Base-by-base conservation (phyloP, 2,888 invertebrate genomes). In the Unio pictorum region DNA sequence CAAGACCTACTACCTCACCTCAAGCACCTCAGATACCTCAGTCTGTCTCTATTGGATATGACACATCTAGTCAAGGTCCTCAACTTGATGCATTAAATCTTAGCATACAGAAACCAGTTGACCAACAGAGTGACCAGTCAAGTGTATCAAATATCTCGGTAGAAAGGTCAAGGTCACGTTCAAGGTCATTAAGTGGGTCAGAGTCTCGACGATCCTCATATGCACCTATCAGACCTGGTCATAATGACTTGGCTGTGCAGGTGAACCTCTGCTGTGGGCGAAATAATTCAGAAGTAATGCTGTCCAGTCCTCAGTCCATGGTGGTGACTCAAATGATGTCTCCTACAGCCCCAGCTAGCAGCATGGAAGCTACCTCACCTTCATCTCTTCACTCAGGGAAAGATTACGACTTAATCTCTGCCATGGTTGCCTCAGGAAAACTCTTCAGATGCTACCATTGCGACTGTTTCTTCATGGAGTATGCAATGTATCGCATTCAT, bases 391-490 rank as follows among this genome's bases (percentile, higher is more conserved):
- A 76, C 6, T 78, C 80, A 55, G 73, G 72, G 20, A 74, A 80
- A 54, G 80, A 80, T 55, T 77, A 77, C 61, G 86, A 86, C 67
- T 79, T 83, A 3, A 78, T 87, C 56, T 80, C 83, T 20, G 75
- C 82, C 26, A 72, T 87, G 57, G 73, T 87, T 63, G 73, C 81
- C 26, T 74, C 84, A 0, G 85, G 86, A 0, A 72, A 80, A 55
- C 80, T 87, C 77, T 87, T 83, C 73, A 84, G 81, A 55, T 87
- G 87, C 72, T 80, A 79, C 30, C 84, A 80, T 69, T 87, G 87
- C 67, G 85, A 85, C 62, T 85, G 85, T 68, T 87, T 84, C 71
- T 87, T 85, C 75, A 80, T 83, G 1, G 87, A 87, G 72, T 85
- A 84, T 69, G 83, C 85, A 54, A 86, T 87, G 87, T 85, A 83